Conservation (phyloP, 2,888 invertebrate genomes). For the Papilio demoleus region DNA sequence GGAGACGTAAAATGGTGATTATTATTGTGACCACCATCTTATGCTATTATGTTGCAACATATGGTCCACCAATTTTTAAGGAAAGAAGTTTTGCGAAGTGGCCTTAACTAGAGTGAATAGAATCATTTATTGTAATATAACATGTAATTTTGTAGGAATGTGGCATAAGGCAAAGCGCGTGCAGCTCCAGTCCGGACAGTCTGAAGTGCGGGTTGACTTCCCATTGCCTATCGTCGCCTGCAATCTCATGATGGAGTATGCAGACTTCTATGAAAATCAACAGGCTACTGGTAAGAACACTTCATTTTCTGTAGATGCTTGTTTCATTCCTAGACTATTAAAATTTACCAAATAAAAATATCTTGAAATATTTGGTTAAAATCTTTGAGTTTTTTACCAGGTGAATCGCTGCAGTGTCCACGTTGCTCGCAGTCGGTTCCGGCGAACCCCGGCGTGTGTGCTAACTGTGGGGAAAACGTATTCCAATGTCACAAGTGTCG, state of each 20-base stretch:
- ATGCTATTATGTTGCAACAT: too few species aligned
- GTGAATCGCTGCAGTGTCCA: conserved; percentile 96
- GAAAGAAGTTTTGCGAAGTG: too few species aligned
- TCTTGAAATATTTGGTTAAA: too few species aligned
- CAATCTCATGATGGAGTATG: conserved; percentile 99
- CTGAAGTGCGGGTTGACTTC: conserved; percentile 98
- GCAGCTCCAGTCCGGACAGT: conserved; percentile 94
- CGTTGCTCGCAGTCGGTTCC: conserved; percentile 98
- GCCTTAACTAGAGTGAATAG: too few species aligned
- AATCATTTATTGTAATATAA: too few species aligned
- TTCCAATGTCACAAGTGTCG: conserved; percentile 99
- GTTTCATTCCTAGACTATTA: too few species aligned
- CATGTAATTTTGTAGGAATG: conserved; percentile 81
- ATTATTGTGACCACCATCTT: too few species aligned
- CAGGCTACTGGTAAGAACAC: conserved; percentile 88
- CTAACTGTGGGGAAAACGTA: conserved; percentile 98
- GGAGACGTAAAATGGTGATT: too few species aligned
- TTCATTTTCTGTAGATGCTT: too few species aligned
- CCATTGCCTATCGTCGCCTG: conserved; percentile 98
- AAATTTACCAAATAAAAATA: too few species aligned
- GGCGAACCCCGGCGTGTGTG: conserved; percentile 98
- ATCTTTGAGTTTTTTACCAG: too few species aligned
- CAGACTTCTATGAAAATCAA: conserved; percentile 98
- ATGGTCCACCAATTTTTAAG: too few species aligned
- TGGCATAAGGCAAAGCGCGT: conserved; percentile 99